A percentile compares a stretch with the other conserved stretches of the same genome.
These are phyloP conservation scores for Guaruba guarouba DNA, from an alignment of 2,113 vertebrate genomes.

Conservation along the genomic window DNA sequence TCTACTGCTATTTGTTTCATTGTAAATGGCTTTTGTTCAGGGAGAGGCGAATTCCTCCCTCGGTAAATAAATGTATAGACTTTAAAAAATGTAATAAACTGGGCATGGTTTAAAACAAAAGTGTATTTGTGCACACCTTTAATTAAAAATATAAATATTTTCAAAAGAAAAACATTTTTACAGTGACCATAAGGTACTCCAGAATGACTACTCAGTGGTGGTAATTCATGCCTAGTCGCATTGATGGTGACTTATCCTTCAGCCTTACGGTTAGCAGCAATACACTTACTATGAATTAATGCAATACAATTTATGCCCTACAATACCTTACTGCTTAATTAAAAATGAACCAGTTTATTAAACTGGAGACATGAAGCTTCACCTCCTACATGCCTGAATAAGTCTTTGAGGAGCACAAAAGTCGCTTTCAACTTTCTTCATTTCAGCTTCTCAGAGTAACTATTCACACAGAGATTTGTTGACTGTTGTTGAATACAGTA, in stretches of 20 bases:
- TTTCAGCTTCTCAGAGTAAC: not conserved
- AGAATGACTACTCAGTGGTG: not conserved
- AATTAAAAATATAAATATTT: not conserved
- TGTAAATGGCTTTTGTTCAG: not conserved
- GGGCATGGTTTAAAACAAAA: not conserved
- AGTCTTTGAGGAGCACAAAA: constrained; percentile 10
- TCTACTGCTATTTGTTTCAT: not conserved
- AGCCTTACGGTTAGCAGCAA: not conserved
- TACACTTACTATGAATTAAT: constrained; percentile 20
- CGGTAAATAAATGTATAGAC: not conserved
- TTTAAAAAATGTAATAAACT: not conserved
- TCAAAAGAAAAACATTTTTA: not conserved
- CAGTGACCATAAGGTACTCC: not conserved
- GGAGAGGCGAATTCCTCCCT: not conserved
- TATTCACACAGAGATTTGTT: constrained; percentile 44
- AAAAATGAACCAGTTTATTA: constrained; percentile 42
- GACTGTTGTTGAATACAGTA: not conserved
- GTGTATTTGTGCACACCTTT: not conserved
- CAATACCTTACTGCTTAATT: constrained; percentile 43
- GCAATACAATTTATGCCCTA: not conserved
- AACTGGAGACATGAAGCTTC: not conserved
- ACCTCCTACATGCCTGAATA: not conserved
- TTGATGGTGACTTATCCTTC: not conserved
- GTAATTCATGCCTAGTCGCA: not conserved
- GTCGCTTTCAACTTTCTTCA: not conserved